These are phyloP conservation scores for Oscheius onirici DNA, from an alignment of 2,888 invertebrate species.

Conservation along the genomic window DNA sequence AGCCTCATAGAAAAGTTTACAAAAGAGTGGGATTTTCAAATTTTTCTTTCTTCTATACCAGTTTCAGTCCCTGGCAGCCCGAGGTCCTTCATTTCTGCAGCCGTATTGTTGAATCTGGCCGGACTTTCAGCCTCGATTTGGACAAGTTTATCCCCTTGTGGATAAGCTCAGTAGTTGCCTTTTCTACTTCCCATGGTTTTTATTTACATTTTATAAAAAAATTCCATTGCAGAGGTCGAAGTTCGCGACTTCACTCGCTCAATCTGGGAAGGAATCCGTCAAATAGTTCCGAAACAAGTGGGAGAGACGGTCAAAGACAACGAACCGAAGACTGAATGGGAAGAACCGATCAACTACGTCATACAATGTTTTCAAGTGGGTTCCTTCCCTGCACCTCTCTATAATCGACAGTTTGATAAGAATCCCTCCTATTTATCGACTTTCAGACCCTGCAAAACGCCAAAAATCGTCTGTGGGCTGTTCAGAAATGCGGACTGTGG, in stretches of 20 bases:
- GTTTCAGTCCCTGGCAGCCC: background rate
- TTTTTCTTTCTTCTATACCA: background rate
- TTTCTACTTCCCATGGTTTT: constrained; percentile 5
- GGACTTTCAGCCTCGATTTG: background rate
- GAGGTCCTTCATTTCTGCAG: constrained; percentile 9
- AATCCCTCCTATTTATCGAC: no score
- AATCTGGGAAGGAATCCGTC: constrained; percentile 2
- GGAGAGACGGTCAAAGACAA: background rate
- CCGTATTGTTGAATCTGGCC: background rate
- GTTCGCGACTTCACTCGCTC: background rate
- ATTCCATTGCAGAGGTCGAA: constrained; percentile 12
- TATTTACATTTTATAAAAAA: no score
- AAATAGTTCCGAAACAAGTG: background rate
- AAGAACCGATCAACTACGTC: background rate
- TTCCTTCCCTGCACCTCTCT: background rate
- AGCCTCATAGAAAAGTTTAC: constrained; percentile 1
- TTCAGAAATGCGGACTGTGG: constrained; percentile 13
- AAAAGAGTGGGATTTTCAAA: constrained; percentile 1
- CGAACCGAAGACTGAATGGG: background rate
- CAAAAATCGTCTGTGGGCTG: background rate
- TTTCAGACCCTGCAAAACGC: no score
- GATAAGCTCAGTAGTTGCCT: constrained; percentile 16
- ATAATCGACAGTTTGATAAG: background rate
- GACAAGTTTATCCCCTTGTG: constrained; percentile 17
- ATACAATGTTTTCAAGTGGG: background rate